Base-by-base conservation (phyloP, 2,888 invertebrate genomes). In the Metellina segmentata region DNA sequence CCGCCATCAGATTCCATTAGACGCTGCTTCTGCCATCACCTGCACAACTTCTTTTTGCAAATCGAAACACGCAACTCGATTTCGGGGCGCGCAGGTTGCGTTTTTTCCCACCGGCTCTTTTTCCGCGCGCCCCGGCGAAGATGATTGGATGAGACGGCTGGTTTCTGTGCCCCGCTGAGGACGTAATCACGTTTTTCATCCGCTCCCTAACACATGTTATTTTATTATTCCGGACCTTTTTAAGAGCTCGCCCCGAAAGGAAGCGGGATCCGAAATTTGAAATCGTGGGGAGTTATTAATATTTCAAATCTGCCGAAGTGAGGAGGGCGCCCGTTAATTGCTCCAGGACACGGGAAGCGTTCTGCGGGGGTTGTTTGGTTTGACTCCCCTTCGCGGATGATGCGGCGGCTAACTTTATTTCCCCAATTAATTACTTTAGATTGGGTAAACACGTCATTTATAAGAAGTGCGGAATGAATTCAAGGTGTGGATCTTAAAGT, bases 1-100 rank as follows among this genome's bases (percentile, higher is more conserved):
- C 75, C 81, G 81, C 86, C 90, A 91, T 91, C 90, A 91, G 90
- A 91, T 91, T 91, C 90, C 90, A 91, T 91, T 91, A 91, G 90
- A 86, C 52, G 85, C 75, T 53, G 81, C 86, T 71, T 72, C 72
- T 71, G 77, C 85, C 90, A 81, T 90, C 90, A 91, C 90, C 90
- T 91, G 86, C 34, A 85, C 53, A 89, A 89, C 75, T 83, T 83
- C 72, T 81, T 71, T 85, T 86, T 81, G 74, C 81, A 90, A 89
- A 91, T 91, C 86, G 90, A 91, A 91, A 86, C 90, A 89, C 71
- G 82, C 89, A 83, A 69, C 77, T 89, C 89, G 52, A 82, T 89
- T 69, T 82, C 74, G 16, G 48, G 77, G 19, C 61, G 85, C 78
- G 34, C 19, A 75, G 82, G 89, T 82, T 89, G 81, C 75, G 86